A percentile compares a stretch with the other conserved stretches of the same genome.
Evolutionary conservation across 2,113 vertebrate genomes (phyloP).

Genomic region (Tyto alba): DNA sequence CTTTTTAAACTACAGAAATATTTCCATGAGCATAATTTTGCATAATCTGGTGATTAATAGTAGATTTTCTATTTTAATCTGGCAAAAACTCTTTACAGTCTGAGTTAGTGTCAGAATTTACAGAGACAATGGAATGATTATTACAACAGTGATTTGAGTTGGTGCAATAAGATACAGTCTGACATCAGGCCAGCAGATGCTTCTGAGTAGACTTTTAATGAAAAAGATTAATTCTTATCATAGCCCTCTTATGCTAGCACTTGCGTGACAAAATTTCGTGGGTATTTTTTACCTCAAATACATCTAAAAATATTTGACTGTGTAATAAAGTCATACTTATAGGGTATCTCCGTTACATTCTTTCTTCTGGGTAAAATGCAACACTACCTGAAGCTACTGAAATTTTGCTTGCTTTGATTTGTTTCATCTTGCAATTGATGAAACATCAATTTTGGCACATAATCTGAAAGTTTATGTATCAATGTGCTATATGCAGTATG

Average conservation of each 20-base stretch:
- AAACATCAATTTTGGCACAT: background rate
- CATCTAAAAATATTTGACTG: background rate
- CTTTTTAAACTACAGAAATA: slow-evolving; percentile 6
- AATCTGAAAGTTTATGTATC: background rate
- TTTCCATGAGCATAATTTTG: background rate
- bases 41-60: slow-evolving; percentile 25
- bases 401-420: background rate
- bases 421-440: background rate
- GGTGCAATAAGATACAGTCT: background rate
- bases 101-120: slow-evolving; percentile 7
- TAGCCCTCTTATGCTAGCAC: background rate
- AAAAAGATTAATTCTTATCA: background rate
- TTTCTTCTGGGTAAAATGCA: background rate
- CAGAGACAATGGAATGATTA: background rate
- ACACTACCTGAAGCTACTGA: background rate
- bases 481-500: background rate
- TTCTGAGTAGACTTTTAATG: background rate
- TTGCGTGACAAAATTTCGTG: background rate
- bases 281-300: background rate
- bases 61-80: background rate
- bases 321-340: background rate
- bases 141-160: background rate
- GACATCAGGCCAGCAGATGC: background rate
- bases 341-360: background rate
- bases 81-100: background rate